Conservation (phyloP, 1,140 invertebrate genomes). For the Caenorhabditis remanei region DNA sequence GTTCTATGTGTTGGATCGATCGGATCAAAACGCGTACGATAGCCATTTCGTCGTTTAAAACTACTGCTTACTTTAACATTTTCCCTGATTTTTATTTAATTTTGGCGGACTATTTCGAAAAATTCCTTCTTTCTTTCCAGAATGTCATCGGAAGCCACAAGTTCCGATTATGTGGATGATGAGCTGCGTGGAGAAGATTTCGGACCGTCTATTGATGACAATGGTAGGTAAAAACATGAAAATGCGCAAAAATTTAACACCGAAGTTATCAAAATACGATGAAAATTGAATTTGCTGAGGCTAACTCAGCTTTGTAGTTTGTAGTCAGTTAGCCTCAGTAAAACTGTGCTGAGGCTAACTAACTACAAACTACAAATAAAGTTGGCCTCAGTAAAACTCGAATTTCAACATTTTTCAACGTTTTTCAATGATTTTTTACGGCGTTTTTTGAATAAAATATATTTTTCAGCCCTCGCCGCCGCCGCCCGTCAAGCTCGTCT, state of each 20-base stretch:
- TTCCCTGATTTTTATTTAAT: too few species aligned
- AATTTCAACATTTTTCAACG: neutral
- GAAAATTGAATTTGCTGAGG: neutral
- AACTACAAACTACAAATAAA: too few species aligned
- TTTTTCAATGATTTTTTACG: slow-evolving; percentile 42
- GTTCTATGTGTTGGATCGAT: neutral
- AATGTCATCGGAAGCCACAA: neutral
- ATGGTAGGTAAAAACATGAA: neutral
- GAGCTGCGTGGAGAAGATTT: neutral
- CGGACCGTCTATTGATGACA: neutral
- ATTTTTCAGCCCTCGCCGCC: slow-evolving; percentile 62
- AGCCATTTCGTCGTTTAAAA: too few species aligned
- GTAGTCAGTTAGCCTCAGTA: neutral
- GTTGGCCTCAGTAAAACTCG: neutral
- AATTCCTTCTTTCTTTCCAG: neutral
- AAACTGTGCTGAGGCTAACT: too few species aligned
- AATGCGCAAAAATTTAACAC: too few species aligned
- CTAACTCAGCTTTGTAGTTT: neutral
- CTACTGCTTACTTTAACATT: too few species aligned
- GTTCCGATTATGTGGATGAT: slow-evolving; percentile 2
- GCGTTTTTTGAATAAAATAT: slow-evolving; percentile 13
- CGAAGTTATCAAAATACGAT: neutral
- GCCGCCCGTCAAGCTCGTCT: slow-evolving; percentile 81
- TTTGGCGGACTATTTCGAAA: too few species aligned
- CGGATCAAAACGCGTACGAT: too few species aligned